Percentiles rank a stretch among this genome's conserved stretches.
These are phyloP conservation scores for Paracanthobrama guichenoti DNA, from an alignment of 2,113 vertebrate species.

Conservation along the genomic window DNA sequence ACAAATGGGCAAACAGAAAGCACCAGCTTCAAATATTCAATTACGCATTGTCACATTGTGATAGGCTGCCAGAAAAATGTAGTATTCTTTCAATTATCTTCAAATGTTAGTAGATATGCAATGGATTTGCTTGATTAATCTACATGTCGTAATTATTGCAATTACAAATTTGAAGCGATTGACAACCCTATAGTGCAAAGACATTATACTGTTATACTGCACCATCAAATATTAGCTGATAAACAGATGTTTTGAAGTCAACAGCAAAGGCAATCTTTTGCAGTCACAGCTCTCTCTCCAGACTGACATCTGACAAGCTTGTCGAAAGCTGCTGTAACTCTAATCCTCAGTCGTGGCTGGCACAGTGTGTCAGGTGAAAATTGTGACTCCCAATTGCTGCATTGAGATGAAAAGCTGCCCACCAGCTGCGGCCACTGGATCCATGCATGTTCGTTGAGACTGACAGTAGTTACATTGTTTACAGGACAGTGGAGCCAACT, in stretches of 20 bases:
- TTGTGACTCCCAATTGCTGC: slow-evolving; percentile 48
- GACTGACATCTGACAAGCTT: slow-evolving; percentile 56
- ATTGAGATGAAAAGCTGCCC: slow-evolving; percentile 53
- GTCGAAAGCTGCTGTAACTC: slow-evolving; percentile 48
- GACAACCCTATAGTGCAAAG: neutral
- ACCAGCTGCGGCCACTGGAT: slow-evolving; percentile 58
- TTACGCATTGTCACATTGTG: too few species aligned
- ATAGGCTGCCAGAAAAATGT: too few species aligned
- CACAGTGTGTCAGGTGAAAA: slow-evolving; percentile 59
- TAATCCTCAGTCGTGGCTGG: slow-evolving; percentile 53
- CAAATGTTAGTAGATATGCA: neutral
- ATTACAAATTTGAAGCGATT: neutral
- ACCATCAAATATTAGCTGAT: neutral
- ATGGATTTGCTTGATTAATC: neutral
- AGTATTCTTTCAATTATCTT: too few species aligned
- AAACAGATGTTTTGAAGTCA: slow-evolving; percentile 24
- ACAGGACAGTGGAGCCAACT: slow-evolving; percentile 34
- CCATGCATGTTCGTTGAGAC: slow-evolving; percentile 45
- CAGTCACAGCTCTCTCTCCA: neutral
- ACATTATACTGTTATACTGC: neutral
- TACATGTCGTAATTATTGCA: too few species aligned
- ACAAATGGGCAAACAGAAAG: neutral
- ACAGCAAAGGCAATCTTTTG: slow-evolving; percentile 16
- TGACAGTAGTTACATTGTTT: slow-evolving; percentile 51
- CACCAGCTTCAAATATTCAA: too few species aligned